These are phyloP conservation scores for Rhizoglyphus robini DNA, from an alignment of 1,140 invertebrate genomes.

Conservation along the genomic window DNA sequence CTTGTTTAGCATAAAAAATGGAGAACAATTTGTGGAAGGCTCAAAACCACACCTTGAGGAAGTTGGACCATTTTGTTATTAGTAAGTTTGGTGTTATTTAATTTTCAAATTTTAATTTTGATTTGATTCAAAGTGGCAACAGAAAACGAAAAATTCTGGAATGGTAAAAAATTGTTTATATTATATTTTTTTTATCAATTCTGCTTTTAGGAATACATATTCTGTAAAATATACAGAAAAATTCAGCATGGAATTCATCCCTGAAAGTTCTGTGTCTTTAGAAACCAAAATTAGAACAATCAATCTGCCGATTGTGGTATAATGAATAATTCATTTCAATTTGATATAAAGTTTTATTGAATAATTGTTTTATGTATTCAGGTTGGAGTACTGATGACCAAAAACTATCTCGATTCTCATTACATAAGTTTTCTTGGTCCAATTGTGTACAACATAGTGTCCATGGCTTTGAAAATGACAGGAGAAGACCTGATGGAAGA, in stretches of 20 bases:
- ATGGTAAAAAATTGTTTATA: neutral
- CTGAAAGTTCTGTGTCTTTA: neutral
- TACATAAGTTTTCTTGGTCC: neutral
- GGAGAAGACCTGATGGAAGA: neutral
- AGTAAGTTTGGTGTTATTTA: too few relatives aligned
- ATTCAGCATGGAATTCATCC: neutral
- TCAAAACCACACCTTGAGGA: neutral
- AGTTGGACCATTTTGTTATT: neutral
- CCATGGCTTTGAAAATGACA: neutral
- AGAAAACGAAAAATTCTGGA: neutral
- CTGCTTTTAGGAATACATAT: too few relatives aligned
- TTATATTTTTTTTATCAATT: too few relatives aligned
- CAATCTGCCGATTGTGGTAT: constrained; percentile 2
- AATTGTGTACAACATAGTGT: neutral
- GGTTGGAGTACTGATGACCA: neutral
- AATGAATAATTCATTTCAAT: neutral
- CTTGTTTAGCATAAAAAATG: too few relatives aligned
- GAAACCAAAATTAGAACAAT: neutral
- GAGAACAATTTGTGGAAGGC: too few relatives aligned
- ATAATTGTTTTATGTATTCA: neutral
- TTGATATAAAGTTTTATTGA: neutral
- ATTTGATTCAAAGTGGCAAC: neutral
- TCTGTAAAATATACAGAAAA: neutral
- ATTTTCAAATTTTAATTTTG: too few relatives aligned
- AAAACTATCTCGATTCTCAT: neutral